Evolutionary conservation across 2,113 vertebrate species (phyloP), one percentile per base, ranked within the genome.

Genomic region (Tragelaphus buxtoni): DNA sequence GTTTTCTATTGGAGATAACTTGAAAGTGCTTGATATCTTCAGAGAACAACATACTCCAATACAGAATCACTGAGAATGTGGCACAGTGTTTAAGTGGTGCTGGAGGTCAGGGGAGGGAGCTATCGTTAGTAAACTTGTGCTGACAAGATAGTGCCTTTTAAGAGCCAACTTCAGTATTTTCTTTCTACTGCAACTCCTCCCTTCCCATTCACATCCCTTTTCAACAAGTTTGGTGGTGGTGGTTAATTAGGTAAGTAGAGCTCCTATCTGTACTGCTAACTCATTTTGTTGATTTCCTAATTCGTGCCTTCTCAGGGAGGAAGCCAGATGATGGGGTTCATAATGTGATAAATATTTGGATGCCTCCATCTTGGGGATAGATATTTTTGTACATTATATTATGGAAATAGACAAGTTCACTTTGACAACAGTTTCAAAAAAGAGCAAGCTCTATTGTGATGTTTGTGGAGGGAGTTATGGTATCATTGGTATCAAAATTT

Each of bases 221-320:
- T 63, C 17, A 84, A n/a, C 47, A 76, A 72, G 65, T 76, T 88
- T 26, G 3, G 28, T 85, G n/a, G 42, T 49, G 13, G 18, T 79
- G 26, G 35, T 20, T 63, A 96, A 86, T 96, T 96, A 94, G 35
- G 80, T 96, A 95, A 92, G 26, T 14, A 87, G 22, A 80, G 65
- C 26, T 92, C 39, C 47, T 83, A 22, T 89, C 53, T 96, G 63
- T 39, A 65, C 12, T 8, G 20, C 11, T 77, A 92, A 91, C 58
- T 80, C 47, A 74, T 90, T 94, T 95, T 93, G n/a, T 93, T 83
- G 58, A 90, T 85, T 97, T 93, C 42, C 32, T 85, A 51, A 13
- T 26, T 30, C n/a, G 30, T 81, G 35, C 63, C 55, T 94, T 56
- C 42, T 90, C 49, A 69, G 63, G 79, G 42, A 97, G 26, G n/a